Conservation (phyloP, 1,140 invertebrate genomes). For the Drosophila arawakana region DNA sequence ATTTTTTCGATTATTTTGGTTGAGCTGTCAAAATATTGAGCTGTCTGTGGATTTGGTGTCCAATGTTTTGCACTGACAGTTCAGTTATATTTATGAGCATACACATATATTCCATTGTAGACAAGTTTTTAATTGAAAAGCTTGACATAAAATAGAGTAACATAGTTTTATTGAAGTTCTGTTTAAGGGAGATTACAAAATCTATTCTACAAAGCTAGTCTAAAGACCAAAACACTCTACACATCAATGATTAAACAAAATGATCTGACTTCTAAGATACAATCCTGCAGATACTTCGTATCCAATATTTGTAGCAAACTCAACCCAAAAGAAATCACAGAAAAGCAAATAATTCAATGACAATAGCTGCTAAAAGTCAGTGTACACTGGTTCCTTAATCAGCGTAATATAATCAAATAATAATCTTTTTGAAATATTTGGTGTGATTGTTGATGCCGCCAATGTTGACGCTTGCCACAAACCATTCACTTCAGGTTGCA, state of each 20-base stretch:
- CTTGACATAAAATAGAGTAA: conserved; percentile 1
- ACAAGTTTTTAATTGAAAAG: conserved; percentile 77
- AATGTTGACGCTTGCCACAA: conserved; percentile 14
- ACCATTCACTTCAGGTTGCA: conserved; percentile 12
- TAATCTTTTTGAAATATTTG: background rate
- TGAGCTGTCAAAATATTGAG: conserved; percentile 79
- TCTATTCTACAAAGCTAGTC: too few relatives aligned
- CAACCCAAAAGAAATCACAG: background rate
- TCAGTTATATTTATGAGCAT: conserved; percentile 33
- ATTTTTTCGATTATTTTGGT: conserved; percentile 36
- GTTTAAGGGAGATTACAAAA: too few relatives aligned
- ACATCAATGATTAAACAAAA: too few relatives aligned
- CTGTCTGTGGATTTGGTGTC: conserved; percentile 60
- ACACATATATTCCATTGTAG: conserved; percentile 57
- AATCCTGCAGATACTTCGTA: background rate
- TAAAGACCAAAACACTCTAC: too few relatives aligned
- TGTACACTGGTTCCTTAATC: background rate
- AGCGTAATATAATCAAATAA: background rate
- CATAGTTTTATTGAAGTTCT: too few relatives aligned
- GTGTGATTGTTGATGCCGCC: conserved; percentile 6
- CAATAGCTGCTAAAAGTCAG: conserved; percentile 5
- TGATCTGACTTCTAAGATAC: too few relatives aligned
- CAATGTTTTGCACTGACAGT: conserved; percentile 49
- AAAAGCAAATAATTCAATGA: background rate
- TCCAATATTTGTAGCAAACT: background rate